phyloP scores from a whole-genome alignment of 2,113 vertebrate species.

The Tetrao urogallus region DNA sequence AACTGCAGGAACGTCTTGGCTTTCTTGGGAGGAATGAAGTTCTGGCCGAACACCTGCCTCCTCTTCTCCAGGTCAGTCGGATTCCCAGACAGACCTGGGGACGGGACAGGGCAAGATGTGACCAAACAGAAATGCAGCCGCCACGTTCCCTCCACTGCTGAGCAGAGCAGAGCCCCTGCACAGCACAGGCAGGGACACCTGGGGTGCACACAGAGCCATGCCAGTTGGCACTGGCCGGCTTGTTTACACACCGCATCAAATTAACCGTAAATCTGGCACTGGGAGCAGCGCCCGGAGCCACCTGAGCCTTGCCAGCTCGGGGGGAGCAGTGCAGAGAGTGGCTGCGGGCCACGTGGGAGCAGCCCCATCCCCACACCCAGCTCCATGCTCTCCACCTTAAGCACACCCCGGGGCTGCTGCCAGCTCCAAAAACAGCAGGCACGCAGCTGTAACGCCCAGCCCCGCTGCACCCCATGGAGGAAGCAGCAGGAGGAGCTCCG shows the following conservation, averaged over 20 bases:
- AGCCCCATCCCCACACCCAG: background rate
- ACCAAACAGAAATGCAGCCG: rapidly evolving
- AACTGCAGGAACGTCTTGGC: conserved; percentile 95
- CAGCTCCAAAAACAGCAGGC: conserved; percentile 23
- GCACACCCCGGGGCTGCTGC: background rate
- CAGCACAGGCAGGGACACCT: rapidly evolving
- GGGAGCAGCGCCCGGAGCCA: background rate
- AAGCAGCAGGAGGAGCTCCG: background rate
- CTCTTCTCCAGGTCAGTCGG: conserved; percentile 92
- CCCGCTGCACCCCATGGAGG: rapidly evolving
- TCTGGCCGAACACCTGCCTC: conserved; percentile 85
- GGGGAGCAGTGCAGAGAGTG: background rate
- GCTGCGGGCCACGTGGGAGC: background rate
- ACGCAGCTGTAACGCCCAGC: background rate
- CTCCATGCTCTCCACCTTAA: conserved; percentile 21
- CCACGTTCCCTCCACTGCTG: background rate
- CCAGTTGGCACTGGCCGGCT: background rate
- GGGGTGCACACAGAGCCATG: rapidly evolving
- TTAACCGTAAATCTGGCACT: conserved; percentile 25
- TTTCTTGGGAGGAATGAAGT: conserved; percentile 95
- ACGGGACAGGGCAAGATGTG: background rate
- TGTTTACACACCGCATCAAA: conserved; percentile 50
- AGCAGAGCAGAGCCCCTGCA: background rate
- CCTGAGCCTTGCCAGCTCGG: background rate
- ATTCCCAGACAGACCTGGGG: conserved; percentile 90